phyloP scores from a whole-genome alignment of 2,113 vertebrate species.

The Pavo muticus region DNA sequence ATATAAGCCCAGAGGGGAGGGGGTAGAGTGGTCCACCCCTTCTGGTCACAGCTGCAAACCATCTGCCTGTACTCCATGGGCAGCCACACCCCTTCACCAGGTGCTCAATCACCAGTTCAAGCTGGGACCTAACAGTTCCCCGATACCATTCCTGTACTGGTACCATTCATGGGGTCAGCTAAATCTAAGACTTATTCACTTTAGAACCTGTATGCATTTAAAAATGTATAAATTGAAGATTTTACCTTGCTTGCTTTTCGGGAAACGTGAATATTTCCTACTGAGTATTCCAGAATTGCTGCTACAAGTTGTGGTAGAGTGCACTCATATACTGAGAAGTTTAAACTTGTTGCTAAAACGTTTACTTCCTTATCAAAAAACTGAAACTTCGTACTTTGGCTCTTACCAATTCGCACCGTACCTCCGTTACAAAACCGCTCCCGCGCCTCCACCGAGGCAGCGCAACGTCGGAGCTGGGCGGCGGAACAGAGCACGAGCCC shows the following conservation, averaged over 20 bases:
- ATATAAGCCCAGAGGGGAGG: no score
- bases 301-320: accelerated
- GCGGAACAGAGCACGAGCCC: background rate
- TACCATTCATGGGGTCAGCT: no score
- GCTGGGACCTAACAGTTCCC: no score
- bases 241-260: constrained; percentile 49
- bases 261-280: constrained; percentile 16
- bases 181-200: background rate
- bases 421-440: background rate
- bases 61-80: no score
- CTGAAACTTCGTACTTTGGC: accelerated
- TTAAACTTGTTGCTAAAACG: background rate
- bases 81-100: no score
- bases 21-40: no score
- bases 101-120: no score
- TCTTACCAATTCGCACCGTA: background rate
- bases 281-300: background rate
- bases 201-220: accelerated
- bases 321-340: background rate
- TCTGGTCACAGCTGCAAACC: no score
- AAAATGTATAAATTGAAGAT: background rate
- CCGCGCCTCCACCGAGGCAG: background rate
- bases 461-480: background rate
- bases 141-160: no score
- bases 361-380: accelerated